phyloP scores from a whole-genome alignment of 2,888 invertebrate genomes.

The Euplexia lucipara region DNA sequence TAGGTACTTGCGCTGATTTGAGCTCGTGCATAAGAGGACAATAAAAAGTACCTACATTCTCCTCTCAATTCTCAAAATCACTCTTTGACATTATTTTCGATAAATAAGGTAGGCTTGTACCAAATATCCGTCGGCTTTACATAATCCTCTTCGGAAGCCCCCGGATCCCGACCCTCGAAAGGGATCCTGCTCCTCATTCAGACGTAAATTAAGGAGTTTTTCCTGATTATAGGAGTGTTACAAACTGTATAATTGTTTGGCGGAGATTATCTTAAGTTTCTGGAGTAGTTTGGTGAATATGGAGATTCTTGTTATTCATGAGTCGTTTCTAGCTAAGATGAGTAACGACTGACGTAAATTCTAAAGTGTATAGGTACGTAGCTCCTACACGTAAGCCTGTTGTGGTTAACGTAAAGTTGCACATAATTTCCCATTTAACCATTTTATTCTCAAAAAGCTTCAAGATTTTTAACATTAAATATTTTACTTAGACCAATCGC shows the following conservation, averaged over 20 bases:
- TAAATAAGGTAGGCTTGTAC: slow-evolving; percentile 47
- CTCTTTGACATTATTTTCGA: slow-evolving; percentile 53
- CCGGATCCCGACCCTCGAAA: slow-evolving; percentile 7
- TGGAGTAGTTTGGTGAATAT: not conserved
- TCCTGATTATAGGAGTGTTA: slow-evolving; percentile 7
- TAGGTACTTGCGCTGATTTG: too few relatives aligned
- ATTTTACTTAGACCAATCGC: too few relatives aligned
- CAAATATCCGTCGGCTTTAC: slow-evolving; percentile 45
- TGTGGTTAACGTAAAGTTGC: too few relatives aligned
- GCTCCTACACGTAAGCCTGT: too few relatives aligned
- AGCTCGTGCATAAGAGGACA: too few relatives aligned
- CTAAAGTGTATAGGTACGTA: too few relatives aligned
- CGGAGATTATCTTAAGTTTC: slow-evolving; percentile 1
- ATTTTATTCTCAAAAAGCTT: too few relatives aligned
- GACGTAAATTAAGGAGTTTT: slow-evolving; percentile 46
- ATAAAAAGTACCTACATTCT: too few relatives aligned
- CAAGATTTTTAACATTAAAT: too few relatives aligned
- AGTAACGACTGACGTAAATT: too few relatives aligned
- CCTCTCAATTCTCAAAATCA: slow-evolving; percentile 11
- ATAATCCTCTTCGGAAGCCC: slow-evolving; percentile 43
- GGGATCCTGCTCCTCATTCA: slow-evolving; percentile 27
- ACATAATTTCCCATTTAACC: too few relatives aligned
- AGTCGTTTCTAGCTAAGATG: not conserved
- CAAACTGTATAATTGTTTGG: slow-evolving; percentile 23
- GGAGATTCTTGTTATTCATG: not conserved